Evolutionary conservation across 2,113 vertebrate genomes (phyloP), one percentile per base, ranked within the genome.

Genomic region (Ascaphus truei): DNA sequence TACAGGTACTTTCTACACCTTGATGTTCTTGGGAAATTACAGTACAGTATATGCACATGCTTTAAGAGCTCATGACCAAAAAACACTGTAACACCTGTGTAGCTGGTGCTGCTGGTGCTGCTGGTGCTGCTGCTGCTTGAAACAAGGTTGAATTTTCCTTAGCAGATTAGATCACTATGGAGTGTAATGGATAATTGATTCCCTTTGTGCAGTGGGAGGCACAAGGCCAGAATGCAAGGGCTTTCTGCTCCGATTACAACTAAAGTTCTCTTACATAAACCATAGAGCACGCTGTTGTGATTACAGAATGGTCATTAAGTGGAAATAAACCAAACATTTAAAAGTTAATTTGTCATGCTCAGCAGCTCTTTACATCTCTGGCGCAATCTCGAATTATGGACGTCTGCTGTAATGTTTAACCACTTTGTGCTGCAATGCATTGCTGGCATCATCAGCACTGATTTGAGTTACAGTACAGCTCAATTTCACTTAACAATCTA

Each of bases 181-280:
- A 34, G 20, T 45, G 18, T 55, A 67, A 67, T 67, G 51, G 27
- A 27, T 67, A 55, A 43, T 56, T 57, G 37, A 45, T 67, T 67
- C 51, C 37, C 37, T 56, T 57, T 43, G 50, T 67, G 20, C 27
- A 47, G 27, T 31, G 29, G 27, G 37, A 13, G 33, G 52, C 20
- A 15, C 51, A 56, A 39, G 51, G 50, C 63, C 34, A 6, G 7
- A 55, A 39, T 66, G 50, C 51, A 55, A 43, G 18, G 16, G 33
- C 15, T 65, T 52, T 65, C 62, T 65, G 31, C 48, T 65, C 33
- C 50, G 39, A 65, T 65, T 52, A 53, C 62, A 27, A 39, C 30
- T 53, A 41, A 39, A 41, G 5, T 10, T 66, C 34, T 55, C 16
- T 66, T 15, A 10, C 53, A 56, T 56, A 56, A 66, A 56, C 63